Evolutionary conservation across 2,888 invertebrate genomes (phyloP), one percentile per base, ranked within the genome.

Genomic region (Ornithoptera alexandrae): DNA sequence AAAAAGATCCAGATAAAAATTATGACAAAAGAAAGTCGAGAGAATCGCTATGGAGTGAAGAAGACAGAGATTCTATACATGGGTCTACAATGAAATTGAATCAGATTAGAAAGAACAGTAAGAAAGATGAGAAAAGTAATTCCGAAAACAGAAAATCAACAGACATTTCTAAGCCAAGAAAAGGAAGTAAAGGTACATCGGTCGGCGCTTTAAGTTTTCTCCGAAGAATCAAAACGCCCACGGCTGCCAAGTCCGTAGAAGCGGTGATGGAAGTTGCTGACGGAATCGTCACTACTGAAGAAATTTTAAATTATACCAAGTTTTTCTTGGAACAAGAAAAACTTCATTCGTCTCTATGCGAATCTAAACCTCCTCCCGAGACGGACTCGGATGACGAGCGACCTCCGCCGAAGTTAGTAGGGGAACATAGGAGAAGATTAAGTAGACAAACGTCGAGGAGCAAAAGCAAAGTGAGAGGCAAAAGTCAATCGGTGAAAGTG

Each of bases 21-120:
- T 81, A 77, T 18, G 90, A 89, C 60, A 92, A 88, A 74, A 92
- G 89, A 74, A 93, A 93, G 72, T 93, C 93, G 0, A 86, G 88
- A 72, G 92, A 92, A 72, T 92, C 91, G 65, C 84, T 92, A n/a
- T 91, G 90, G 89, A 92, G 92, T 68, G 92, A 92, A 75, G 92
- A 92, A 76, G 91, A 91, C 68, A 85, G 85, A 71, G 93, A 93
- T 69, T 90, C 90, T 1, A 85, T 91, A 61, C 84, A 89, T 46
- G 92, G 88, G 1, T 90, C 90, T 0, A 80, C 82, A 46, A 82
- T 86, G 73, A 86, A 89, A 76, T 75, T 92, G 2, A 87, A 90
- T 70, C 86, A 87, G 68, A 77, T 82, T 10, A 87, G 87, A 68
- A 92, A 90, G 73, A 89, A 86, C 69, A 89, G 87, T 71, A 90